phyloP scores from a whole-genome alignment of 2,113 vertebrate genomes.

The Kobus ellipsiprymnus region DNA sequence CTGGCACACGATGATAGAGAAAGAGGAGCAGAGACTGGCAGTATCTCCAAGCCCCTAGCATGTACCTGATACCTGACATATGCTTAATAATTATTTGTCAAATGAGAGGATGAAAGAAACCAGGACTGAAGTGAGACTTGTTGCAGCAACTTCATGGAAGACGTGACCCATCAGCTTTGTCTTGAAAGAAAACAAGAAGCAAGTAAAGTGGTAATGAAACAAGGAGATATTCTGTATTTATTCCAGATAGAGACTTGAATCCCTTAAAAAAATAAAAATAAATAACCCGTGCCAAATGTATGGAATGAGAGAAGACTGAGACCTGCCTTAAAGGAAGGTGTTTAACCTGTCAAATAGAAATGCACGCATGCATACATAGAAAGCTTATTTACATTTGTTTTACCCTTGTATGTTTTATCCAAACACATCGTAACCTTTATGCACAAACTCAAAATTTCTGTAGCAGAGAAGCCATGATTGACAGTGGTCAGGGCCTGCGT shows the following conservation, averaged over 20 bases:
- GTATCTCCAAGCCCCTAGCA: neutral
- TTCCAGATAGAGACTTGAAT: neutral
- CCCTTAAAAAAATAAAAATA: neutral
- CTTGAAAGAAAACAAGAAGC: neutral
- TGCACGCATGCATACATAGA: neutral
- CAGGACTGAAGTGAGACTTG: neutral
- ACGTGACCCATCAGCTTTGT: neutral
- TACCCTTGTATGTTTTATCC: neutral
- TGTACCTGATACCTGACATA: neutral
- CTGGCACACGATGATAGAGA: rapidly evolving
- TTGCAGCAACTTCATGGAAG: neutral
- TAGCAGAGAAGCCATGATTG: neutral
- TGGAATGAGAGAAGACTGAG: neutral
- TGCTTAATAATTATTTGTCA: neutral
- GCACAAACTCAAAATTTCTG: neutral
- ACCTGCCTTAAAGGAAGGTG: neutral
- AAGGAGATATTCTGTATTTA: neutral
- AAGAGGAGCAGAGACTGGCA: neutral
- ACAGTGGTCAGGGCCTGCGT: neutral
- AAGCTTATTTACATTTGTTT: neutral
- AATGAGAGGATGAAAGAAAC: neutral
- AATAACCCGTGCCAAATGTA: neutral
- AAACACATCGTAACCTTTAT: neutral
- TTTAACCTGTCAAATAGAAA: neutral
- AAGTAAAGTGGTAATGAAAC: neutral